Evolutionary conservation across 2,888 invertebrate genomes (phyloP).

Genomic region (Drosophila sordidula): DNA sequence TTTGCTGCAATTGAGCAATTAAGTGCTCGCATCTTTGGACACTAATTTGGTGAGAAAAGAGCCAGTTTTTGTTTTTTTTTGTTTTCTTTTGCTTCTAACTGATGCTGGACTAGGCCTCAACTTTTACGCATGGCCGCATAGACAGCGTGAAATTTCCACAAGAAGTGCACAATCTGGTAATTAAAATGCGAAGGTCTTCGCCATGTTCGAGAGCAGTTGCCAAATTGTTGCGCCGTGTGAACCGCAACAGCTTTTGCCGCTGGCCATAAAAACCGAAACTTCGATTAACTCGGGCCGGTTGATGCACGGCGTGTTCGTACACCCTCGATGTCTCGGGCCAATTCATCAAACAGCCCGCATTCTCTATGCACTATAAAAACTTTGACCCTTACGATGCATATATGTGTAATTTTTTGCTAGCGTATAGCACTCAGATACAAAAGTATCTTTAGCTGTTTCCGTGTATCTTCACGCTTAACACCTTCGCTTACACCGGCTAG

Average conservation of each 20-base stretch:
- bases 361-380: slow-evolving; percentile 77
- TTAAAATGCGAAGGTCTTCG: slow-evolving; percentile 32
- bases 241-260: slow-evolving; percentile 63
- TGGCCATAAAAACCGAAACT: slow-evolving; percentile 54
- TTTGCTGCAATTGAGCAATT: slow-evolving; percentile 76
- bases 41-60: slow-evolving; percentile 70
- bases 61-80: slow-evolving; percentile 48
- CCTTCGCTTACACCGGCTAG: slow-evolving; percentile 63
- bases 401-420: no score
- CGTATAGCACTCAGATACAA: slow-evolving; percentile 15
- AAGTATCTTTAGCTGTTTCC: slow-evolving; percentile 10
- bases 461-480: slow-evolving; percentile 65
- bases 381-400: slow-evolving; percentile 64
- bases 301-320: background rate
- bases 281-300: slow-evolving; percentile 58
- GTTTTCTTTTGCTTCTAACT: background rate
- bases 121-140: slow-evolving; percentile 46
- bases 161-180: slow-evolving; percentile 40
- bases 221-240: slow-evolving; percentile 67
- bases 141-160: slow-evolving; percentile 37
- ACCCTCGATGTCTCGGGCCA: slow-evolving; percentile 35
- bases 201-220: slow-evolving; percentile 23
- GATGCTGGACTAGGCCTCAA: slow-evolving; percentile 24
- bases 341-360: slow-evolving; percentile 78
- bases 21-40: slow-evolving; percentile 46